Evolutionary conservation across 2,113 vertebrate genomes (phyloP).

Genomic region (Myanophis thanlyinensis): DNA sequence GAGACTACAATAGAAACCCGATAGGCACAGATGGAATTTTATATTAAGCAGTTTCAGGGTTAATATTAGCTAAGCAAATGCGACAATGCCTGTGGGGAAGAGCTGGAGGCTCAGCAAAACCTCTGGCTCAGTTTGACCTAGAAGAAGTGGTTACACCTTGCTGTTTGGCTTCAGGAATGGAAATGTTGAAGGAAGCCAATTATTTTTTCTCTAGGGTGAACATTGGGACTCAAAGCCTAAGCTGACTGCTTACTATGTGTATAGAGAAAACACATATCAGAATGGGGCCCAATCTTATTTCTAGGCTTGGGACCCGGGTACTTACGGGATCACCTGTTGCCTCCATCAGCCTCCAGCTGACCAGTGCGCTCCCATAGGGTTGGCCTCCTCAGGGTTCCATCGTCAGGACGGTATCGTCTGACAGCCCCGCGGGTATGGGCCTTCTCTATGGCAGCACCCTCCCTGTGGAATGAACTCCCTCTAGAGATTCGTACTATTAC

Average conservation of each 20-base stretch:
- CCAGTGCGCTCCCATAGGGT: too few relatives aligned
- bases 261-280: not conserved
- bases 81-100: not conserved
- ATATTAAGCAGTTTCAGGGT: not conserved
- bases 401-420: too few relatives aligned
- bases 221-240: not conserved
- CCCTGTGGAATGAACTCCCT: too few relatives aligned
- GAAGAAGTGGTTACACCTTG: not conserved
- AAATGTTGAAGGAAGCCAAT: not conserved
- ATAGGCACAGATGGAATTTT: not conserved
- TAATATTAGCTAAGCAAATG: not conserved
- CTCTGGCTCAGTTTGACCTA: not conserved
- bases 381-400: too few relatives aligned
- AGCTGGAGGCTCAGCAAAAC: not conserved
- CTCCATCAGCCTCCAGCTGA: too few relatives aligned
- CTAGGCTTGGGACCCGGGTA: too few relatives aligned
- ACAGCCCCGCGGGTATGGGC: too few relatives aligned
- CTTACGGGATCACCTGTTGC: too few relatives aligned
- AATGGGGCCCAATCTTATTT: not conserved
- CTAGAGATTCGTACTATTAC: too few relatives aligned
- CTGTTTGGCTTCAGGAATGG: not conserved
- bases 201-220: not conserved
- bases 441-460: too few relatives aligned
- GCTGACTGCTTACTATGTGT: not conserved
- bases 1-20: not conserved